Evolutionary conservation across 2,888 invertebrate genomes (phyloP).

Genomic region (Chromoteleia sp.): DNA sequence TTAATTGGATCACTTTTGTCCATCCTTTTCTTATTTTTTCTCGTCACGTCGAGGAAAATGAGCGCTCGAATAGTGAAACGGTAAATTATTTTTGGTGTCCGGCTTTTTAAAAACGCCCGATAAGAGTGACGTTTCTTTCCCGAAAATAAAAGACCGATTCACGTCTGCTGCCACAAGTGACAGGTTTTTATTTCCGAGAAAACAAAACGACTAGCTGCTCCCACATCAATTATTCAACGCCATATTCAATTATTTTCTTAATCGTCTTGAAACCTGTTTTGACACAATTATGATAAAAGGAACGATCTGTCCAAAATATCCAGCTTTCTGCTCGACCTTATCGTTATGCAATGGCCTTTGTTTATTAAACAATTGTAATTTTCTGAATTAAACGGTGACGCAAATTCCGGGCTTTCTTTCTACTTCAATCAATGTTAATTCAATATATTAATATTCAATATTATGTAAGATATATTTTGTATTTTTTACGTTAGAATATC

Average conservation of each 20-base stretch:
- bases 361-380: conserved; percentile 18
- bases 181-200: conserved; percentile 66
- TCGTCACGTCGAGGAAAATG: not conserved
- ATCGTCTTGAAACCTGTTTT: conserved; percentile 63
- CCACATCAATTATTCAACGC: conserved; percentile 64
- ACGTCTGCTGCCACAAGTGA: conserved; percentile 30
- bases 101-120: conserved; percentile 17
- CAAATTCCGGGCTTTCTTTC: no score
- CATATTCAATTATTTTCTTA: conserved; percentile 64
- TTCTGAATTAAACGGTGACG: not conserved
- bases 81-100: conserved; percentile 21
- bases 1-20: conserved; percentile 38
- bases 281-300: conserved; percentile 62
- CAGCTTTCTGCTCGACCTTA: conserved; percentile 14
- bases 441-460: no score
- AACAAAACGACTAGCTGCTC: conserved; percentile 48
- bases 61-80: conserved; percentile 20
- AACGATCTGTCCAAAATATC: conserved; percentile 42
- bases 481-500: no score
- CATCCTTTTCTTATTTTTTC: not conserved
- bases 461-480: no score
- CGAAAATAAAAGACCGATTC: conserved; percentile 28
- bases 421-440: no score
- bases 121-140: conserved; percentile 41
- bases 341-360: conserved; percentile 25